A percentile compares a stretch with the other conserved stretches of the same genome.
phyloP scores from a whole-genome alignment of 2,888 invertebrate genomes.

The Lomographa bimaculata region DNA sequence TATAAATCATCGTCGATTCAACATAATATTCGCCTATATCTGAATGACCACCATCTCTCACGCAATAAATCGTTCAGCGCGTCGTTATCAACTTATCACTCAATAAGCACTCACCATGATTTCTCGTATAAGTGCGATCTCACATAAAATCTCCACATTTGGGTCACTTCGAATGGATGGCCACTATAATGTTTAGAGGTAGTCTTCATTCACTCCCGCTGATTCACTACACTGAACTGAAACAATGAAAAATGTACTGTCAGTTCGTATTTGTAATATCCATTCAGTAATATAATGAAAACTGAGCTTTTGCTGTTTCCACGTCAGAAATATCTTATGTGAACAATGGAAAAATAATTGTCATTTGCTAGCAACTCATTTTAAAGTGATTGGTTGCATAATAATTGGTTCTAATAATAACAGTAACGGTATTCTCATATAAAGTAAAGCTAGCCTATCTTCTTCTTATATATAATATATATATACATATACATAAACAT shows the following conservation, averaged over 20 bases:
- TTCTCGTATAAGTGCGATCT: constrained; percentile 62
- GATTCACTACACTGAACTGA: constrained; percentile 32
- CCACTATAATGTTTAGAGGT: constrained; percentile 25
- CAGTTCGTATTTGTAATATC: background rate
- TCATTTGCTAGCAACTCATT: too few species aligned
- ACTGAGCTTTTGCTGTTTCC: too few species aligned
- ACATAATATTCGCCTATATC: too few species aligned
- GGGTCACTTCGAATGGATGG: constrained; percentile 45
- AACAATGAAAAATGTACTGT: constrained; percentile 22
- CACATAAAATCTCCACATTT: constrained; percentile 65
- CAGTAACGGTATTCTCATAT: too few species aligned
- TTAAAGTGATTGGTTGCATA: too few species aligned
- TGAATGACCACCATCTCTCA: constrained; percentile 4
- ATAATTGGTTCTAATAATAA: too few species aligned
- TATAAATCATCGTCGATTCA: too few species aligned
- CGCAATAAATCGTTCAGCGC: constrained; percentile 25
- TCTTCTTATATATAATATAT: too few species aligned
- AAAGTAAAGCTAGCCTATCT: too few species aligned
- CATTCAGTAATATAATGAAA: background rate
- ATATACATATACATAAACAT: too few species aligned
- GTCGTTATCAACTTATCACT: constrained; percentile 28
- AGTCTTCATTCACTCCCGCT: constrained; percentile 30
- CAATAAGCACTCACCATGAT: constrained; percentile 61
- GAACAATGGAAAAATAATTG: too few species aligned
- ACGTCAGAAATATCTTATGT: too few species aligned